These are phyloP conservation scores for Caradrina clavipalpis DNA, from an alignment of 2,888 invertebrate species.

Conservation along the genomic window DNA sequence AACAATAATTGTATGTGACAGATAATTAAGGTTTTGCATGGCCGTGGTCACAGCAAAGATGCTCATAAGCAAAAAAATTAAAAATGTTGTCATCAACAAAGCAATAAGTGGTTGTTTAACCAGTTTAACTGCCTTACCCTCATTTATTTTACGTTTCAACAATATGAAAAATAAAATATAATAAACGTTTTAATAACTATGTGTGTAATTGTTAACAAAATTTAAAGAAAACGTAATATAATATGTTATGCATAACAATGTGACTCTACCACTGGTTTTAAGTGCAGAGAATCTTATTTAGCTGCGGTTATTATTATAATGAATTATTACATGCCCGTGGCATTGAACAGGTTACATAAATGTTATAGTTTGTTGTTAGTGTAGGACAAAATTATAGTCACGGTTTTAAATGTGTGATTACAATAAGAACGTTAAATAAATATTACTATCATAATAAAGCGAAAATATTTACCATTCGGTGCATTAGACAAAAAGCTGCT, in stretches of 20 bases:
- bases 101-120: slow-evolving; percentile 19
- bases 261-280: slow-evolving; percentile 26
- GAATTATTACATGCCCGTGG: slow-evolving; percentile 36
- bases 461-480: slow-evolving; percentile 69
- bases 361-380: slow-evolving; percentile 6
- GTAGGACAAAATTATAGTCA: slow-evolving; percentile 8
- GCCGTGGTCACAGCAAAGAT: slow-evolving; percentile 1
- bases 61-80: not conserved
- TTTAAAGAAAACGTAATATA: slow-evolving; percentile 27
- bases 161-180: slow-evolving; percentile 22
- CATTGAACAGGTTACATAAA: slow-evolving; percentile 28
- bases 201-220: slow-evolving; percentile 33
- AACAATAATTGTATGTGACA: slow-evolving; percentile 19
- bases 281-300: slow-evolving; percentile 34
- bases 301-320: slow-evolving; percentile 45
- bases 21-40: not conserved
- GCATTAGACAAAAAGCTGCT: slow-evolving; percentile 54
- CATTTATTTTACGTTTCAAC: not conserved
- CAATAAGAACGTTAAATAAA: slow-evolving; percentile 18
- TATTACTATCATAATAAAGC: slow-evolving; percentile 51
- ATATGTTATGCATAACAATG: slow-evolving; percentile 36
- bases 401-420: slow-evolving; percentile 10
- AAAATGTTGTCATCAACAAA: slow-evolving; percentile 4
- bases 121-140: slow-evolving; percentile 17
- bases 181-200: slow-evolving; percentile 13